Conservation (phyloP, 2,113 vertebrate genomes). For the Setophaga petechia region DNA sequence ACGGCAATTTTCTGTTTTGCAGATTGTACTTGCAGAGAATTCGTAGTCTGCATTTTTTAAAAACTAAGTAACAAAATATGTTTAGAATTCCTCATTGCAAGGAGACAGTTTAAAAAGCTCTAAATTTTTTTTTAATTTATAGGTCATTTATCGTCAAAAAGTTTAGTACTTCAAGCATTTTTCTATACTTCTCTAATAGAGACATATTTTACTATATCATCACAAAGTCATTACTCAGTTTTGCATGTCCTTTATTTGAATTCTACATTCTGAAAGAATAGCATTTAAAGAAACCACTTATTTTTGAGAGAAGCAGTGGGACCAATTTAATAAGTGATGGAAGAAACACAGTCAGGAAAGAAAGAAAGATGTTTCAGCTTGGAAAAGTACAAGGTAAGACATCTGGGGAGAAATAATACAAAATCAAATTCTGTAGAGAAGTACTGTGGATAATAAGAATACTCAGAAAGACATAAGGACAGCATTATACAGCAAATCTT, state of each 20-base stretch:
- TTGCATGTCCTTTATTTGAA: not conserved
- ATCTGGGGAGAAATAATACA: not conserved
- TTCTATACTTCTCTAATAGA: not conserved
- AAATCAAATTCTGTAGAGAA: not conserved
- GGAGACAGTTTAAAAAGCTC: not conserved
- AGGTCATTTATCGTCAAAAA: not conserved
- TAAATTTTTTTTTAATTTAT: not conserved
- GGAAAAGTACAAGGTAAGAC: not conserved
- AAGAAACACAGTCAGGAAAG: not conserved
- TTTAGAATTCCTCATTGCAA: not conserved
- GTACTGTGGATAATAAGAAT: not conserved
- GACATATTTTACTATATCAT: not conserved
- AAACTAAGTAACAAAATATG: not conserved
- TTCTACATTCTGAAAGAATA: not conserved
- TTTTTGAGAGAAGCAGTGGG: conserved; percentile 15
- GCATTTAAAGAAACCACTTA: not conserved
- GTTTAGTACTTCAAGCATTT: not conserved
- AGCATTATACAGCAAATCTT: not conserved
- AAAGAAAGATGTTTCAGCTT: not conserved
- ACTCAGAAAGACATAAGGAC: not conserved
- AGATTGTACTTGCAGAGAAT: not conserved
- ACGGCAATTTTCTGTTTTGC: not conserved
- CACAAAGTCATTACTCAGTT: not conserved
- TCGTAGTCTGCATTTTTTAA: not conserved
- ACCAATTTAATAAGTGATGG: conserved; percentile 16